phyloP scores from a whole-genome alignment of 2,113 vertebrate species.

The Petrocephalus microphthalmus region DNA sequence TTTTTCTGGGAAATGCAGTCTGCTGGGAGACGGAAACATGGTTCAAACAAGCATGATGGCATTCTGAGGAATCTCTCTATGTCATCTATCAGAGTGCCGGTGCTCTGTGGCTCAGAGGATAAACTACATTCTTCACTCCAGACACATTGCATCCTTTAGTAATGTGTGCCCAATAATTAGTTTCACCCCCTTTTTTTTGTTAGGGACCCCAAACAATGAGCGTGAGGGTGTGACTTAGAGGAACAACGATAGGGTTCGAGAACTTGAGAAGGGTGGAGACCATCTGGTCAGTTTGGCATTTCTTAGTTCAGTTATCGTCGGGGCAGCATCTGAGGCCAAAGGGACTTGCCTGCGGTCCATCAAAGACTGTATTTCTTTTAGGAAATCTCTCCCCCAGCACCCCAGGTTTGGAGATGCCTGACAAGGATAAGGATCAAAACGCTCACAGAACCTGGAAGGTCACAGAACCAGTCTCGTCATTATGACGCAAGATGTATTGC shows the following conservation, averaged over 20 bases:
- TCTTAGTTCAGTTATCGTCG: slow-evolving; percentile 17
- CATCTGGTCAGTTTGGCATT: slow-evolving; percentile 23
- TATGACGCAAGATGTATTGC: background rate
- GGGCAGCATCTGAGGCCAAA: background rate
- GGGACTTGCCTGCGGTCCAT: background rate
- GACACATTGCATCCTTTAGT: slow-evolving; percentile 24
- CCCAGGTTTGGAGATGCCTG: background rate
- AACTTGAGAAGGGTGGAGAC: slow-evolving; percentile 33
- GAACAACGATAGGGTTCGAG: slow-evolving; percentile 38
- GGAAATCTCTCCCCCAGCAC: background rate
- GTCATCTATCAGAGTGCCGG: slow-evolving; percentile 36
- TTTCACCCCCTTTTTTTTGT: slow-evolving; percentile 28
- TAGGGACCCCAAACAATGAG: slow-evolving; percentile 35
- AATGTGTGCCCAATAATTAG: slow-evolving; percentile 37
- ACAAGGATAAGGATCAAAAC: background rate
- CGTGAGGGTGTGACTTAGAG: slow-evolving; percentile 40
- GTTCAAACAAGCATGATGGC: slow-evolving; percentile 46
- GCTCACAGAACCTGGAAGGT: background rate
- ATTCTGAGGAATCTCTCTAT: slow-evolving; percentile 42
- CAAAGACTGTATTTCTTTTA: background rate
- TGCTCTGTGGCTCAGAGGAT: slow-evolving; percentile 25
- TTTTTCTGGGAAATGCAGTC: slow-evolving; percentile 41
- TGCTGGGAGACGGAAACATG: slow-evolving; percentile 40
- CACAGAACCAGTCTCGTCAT: background rate
- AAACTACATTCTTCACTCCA: slow-evolving; percentile 15